Percentiles rank a stretch among this genome's conserved stretches.
These are phyloP conservation scores for Gibbula magus DNA, from an alignment of 2,888 invertebrate genomes.

Conservation along the genomic window DNA sequence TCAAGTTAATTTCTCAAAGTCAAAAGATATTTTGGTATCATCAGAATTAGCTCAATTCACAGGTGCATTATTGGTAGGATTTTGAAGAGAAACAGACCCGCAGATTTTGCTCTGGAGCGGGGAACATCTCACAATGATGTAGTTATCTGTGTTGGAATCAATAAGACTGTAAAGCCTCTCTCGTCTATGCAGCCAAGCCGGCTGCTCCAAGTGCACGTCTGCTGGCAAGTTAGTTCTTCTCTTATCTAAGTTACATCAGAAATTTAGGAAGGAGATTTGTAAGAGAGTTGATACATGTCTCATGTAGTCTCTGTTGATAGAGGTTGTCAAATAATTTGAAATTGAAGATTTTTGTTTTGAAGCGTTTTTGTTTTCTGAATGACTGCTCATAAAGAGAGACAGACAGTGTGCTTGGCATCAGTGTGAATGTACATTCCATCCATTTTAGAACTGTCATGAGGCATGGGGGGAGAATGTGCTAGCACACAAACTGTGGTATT, in stretches of 20 bases:
- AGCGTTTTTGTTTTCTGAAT: not conserved
- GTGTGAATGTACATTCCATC: not conserved
- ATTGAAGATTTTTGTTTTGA: not conserved
- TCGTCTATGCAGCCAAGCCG: not conserved
- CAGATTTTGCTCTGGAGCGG: not conserved
- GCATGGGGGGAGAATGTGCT: not conserved
- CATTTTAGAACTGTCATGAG: not conserved
- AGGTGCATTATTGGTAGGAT: too few species aligned
- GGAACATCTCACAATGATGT: constrained; percentile 4
- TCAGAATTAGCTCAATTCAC: too few species aligned
- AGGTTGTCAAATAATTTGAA: constrained; percentile 8
- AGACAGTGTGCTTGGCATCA: not conserved
- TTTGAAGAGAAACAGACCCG: too few species aligned
- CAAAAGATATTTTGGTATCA: too few species aligned
- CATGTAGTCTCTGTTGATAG: not conserved
- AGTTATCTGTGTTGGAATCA: constrained; percentile 5
- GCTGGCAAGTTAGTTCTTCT: not conserved
- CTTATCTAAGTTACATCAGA: not conserved
- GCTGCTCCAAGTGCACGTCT: not conserved
- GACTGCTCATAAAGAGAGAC: not conserved
- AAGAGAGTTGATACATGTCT: not conserved
- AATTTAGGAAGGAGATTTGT: not conserved
- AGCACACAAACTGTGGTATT: not conserved
- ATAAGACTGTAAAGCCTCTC: not conserved
- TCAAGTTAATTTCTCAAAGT: too few species aligned